Percentiles rank a stretch among this genome's conserved stretches.
Evolutionary conservation across 2,797 vertebrate species (phyloP).

Genomic region (Rhynchotus rufescens): DNA sequence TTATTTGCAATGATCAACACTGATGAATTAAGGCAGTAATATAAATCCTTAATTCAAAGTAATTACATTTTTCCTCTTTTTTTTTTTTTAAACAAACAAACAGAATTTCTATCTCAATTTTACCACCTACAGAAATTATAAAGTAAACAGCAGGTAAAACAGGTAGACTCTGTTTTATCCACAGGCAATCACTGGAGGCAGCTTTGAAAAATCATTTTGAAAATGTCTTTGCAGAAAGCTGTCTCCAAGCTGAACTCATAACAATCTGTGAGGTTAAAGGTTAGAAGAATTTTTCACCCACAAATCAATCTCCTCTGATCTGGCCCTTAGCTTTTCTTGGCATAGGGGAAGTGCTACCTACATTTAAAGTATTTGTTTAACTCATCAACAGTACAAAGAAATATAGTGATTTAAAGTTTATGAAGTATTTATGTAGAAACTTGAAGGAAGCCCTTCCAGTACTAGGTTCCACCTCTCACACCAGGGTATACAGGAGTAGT

Average conservation of each 20-base stretch:
- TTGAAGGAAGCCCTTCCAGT: background rate
- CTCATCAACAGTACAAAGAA: background rate
- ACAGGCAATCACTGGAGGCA: background rate
- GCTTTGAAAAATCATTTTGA: background rate
- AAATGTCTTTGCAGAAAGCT: background rate
- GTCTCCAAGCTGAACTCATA: background rate
- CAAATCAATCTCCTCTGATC: background rate
- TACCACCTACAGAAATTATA: background rate
- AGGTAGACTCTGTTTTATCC: background rate
- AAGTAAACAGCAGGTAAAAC: background rate
- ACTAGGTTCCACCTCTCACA: background rate
- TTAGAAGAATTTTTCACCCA: background rate
- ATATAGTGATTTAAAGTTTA: background rate
- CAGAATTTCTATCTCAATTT: background rate
- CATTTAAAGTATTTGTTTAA: background rate
- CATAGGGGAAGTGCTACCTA: background rate
- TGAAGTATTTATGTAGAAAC: background rate
- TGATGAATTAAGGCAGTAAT: slow-evolving; percentile 41
- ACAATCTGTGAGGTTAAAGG: slow-evolving; percentile 4
- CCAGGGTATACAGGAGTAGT: background rate
- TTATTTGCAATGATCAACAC: slow-evolving; percentile 10
- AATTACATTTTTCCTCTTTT: background rate
- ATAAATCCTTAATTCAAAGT: slow-evolving; percentile 28
- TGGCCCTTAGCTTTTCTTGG: background rate
- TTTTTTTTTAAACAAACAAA: background rate